A percentile compares a stretch with the other conserved stretches of the same genome.
These are phyloP conservation scores for Holothuria glaberrima DNA, from an alignment of 35 echinoderm and acorn worm species.

Conservation along the genomic window DNA sequence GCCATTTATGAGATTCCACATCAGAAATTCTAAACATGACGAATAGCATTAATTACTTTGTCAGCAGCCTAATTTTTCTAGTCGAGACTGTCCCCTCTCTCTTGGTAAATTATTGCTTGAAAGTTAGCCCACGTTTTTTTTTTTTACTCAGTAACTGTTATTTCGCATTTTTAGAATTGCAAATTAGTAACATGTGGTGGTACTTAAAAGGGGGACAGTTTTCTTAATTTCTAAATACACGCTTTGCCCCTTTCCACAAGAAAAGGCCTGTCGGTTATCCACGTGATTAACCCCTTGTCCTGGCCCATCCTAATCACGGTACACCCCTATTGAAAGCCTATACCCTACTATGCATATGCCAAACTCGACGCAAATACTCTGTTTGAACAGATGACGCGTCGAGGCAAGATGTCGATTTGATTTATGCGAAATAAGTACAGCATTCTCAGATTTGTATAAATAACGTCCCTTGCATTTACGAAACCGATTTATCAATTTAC, in stretches of 20 bases:
- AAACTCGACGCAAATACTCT: neutral
- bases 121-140: too few relatives aligned
- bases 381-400: neutral
- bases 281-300: neutral
- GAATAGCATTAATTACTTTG: too few relatives aligned
- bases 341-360: neutral
- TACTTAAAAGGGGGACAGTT: too few relatives aligned
- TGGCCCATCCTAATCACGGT: neutral
- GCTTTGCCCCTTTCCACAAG: neutral
- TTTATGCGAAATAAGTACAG: conserved; percentile 47
- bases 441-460: conserved; percentile 37
- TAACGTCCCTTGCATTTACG: conserved; percentile 39
- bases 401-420: neutral
- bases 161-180: too few relatives aligned
- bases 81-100: too few relatives aligned
- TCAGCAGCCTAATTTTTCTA: too few relatives aligned
- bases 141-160: too few relatives aligned
- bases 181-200: too few relatives aligned
- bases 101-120: too few relatives aligned
- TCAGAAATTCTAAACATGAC: too few relatives aligned
- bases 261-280: neutral
- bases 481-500: conserved; percentile 39
- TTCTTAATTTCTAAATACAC: too few relatives aligned
- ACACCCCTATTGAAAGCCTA: neutral
- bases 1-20: too few relatives aligned